Base-by-base conservation (phyloP, 2,888 invertebrate genomes). In the Caradrina kadenii region DNA sequence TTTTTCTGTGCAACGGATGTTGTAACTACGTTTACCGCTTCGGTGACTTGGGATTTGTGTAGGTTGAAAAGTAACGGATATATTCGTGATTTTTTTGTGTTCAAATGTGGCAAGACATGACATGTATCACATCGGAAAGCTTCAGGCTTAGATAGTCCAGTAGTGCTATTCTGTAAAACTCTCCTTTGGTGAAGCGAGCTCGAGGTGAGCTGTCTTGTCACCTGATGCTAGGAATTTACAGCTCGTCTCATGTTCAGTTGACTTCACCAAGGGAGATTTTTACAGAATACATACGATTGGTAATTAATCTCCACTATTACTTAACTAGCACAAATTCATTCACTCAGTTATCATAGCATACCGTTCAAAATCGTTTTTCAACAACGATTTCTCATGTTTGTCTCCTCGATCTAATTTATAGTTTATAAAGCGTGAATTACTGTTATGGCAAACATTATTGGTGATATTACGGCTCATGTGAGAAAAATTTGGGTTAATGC, bases 351-450 rank as follows among this genome's bases (percentile, higher is more conserved):
- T 11, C 19, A 22, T 13, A 19, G 17, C 22, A 39, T 76, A 55
- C 15, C 19, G 48, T 72, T 61, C 31, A 74, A 21, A 79, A 59
- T 66, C 31, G 52, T 56, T 63, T 76, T 72, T 75, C 53, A n/a
- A 17, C n/a, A 13, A 17, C n/a, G 65, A 75, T 75, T 63, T 63
- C 61, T 53, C 72, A 72, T 82, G 81, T 80, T 86, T 83, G 83
- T 82, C 82, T 79, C 52, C 50, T 49, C 58, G 76, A 77, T 81
- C 69, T 62, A 85, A 84, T 86, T 86, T 83, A 86, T 83, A 62
- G 79, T 75, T 65, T 69, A 76, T 70, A 77, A 69, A 56, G 64
- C 69, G 53, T 83, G 83, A 87, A 86, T 85, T 81, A 82, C 80
- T 68, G 61, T 77, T 79, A 69, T 79, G 59, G 75, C 71, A 72